A percentile compares a stretch with the other conserved stretches of the same genome.
These are phyloP conservation scores for Hyposoter dolosus DNA, from an alignment of 2,888 invertebrate species.

Conservation along the genomic window DNA sequence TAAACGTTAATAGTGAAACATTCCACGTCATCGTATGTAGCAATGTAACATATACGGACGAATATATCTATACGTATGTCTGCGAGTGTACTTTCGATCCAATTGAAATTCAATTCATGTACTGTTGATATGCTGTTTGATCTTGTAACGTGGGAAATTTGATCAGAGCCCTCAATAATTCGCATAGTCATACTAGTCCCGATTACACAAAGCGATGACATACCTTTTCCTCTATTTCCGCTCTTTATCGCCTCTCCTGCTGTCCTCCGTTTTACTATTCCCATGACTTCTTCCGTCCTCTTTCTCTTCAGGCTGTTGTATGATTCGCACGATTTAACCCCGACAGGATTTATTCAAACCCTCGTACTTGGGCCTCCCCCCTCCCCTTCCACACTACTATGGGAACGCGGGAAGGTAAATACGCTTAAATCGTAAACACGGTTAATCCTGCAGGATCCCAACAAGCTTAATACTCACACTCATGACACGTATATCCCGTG, in stretches of 20 bases:
- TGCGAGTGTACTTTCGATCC: neutral
- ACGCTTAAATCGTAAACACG: conserved; percentile 81
- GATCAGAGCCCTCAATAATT: conserved; percentile 43
- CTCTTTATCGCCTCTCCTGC: neutral
- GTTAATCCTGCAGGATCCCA: conserved; percentile 78
- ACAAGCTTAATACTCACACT: conserved; percentile 66
- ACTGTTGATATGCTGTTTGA: conserved; percentile 18
- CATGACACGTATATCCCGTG: conserved; percentile 62
- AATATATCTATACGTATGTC: neutral
- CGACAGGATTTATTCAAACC: conserved; percentile 77
- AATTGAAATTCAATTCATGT: conserved; percentile 39
- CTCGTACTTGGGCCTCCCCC: conserved; percentile 72
- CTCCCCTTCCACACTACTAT: neutral
- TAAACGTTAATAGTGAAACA: conserved; percentile 7
- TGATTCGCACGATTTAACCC: conserved; percentile 69
- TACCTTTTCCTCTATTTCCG: neutral
- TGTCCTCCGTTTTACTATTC: neutral
- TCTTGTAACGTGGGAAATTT: conserved; percentile 42
- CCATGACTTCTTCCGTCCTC: conserved; percentile 1
- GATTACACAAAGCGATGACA: conserved; percentile 23
- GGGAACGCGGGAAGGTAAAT: conserved; percentile 72
- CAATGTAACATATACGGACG: neutral
- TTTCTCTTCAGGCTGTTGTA: conserved; percentile 70
- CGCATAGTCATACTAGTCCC: conserved; percentile 19
- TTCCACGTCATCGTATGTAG: neutral